These are phyloP conservation scores for Scyliorhinus canicula DNA, from an alignment of 2,797 vertebrate species.

Conservation along the genomic window DNA sequence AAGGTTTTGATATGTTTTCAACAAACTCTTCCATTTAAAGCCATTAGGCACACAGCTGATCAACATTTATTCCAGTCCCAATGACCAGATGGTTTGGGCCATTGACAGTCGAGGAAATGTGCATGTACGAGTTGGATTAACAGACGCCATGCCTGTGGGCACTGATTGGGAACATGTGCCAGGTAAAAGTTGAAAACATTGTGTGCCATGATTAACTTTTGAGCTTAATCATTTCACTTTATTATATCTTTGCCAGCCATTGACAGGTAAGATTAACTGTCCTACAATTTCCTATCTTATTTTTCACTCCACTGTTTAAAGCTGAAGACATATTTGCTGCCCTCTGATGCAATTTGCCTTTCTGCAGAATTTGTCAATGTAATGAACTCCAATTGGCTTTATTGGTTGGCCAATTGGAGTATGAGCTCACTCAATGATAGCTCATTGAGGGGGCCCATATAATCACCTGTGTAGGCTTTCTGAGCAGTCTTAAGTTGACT, in stretches of 20 bases:
- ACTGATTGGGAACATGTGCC: constrained; percentile 89
- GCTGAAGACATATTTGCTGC: not conserved
- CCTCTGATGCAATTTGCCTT: not conserved
- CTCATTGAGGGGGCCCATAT: too few relatives aligned
- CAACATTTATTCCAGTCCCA: constrained; percentile 75
- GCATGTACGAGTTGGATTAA: constrained; percentile 78
- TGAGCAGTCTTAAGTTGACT: too few relatives aligned
- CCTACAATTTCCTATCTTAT: not conserved
- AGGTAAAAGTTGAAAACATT: constrained; percentile 58
- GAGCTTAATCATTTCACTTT: not conserved
- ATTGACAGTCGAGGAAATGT: constrained; percentile 82
- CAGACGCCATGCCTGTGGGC: constrained; percentile 91
- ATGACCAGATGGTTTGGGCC: constrained; percentile 86
- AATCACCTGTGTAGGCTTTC: too few relatives aligned
- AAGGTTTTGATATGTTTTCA: not conserved
- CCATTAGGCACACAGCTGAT: constrained; percentile 78
- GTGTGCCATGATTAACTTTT: not conserved
- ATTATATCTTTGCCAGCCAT: not conserved
- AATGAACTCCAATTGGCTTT: too few relatives aligned
- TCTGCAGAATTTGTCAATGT: not conserved
- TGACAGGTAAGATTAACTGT: not conserved
- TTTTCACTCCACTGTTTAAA: not conserved
- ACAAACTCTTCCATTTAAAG: constrained; percentile 52
- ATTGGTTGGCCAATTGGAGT: too few relatives aligned
- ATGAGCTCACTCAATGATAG: too few relatives aligned